Base-by-base conservation (phyloP, 2,888 invertebrate genomes). In the Drosophila mimica region DNA sequence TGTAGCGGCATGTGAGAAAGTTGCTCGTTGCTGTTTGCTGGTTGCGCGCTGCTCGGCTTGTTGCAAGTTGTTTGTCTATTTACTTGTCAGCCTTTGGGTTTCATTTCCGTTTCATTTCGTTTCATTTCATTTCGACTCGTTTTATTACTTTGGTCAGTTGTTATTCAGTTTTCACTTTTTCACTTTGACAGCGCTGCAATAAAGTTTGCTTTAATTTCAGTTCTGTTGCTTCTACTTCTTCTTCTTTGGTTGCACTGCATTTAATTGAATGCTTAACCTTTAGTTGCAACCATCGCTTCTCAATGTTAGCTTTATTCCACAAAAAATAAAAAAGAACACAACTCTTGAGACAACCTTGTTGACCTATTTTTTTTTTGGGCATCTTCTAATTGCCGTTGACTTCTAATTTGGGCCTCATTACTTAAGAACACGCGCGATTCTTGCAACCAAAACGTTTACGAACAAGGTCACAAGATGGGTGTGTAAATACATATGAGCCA, bases 21-120 rank as follows among this genome's bases (percentile, higher is more conserved):
- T 85, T 85, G 59, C 61, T 76, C 78, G 68, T 54, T 36, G 53
- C 31, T 25, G 48, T 28, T 28, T 70, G 57, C 57, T 75, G 76
- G 68, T 36, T 54, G 54, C 54, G 52, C 20, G 20, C 70, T 76
- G 60, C 36, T 65, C 82, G 85, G 58, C 88, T 70, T 76, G 73
- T 74, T 70, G 83, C 77, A 57, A 76, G 76, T 84, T 88, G 81
- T 90, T 88, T 86, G 84, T 87, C 88, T 89, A 79, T 90, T 90
- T 87, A 77, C 85, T 90, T 80, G 77, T 89, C 81, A 86, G 90
- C 87, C 88, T 85, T 88, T 88, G 74, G 85, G 88, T 87, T 87
- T 90, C 87, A 87, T 89, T 87, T 90, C 90, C 87, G 89, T 87
- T 87, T 82, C 90, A 89, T 88, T 84, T 64, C 59, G 83, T 89